Evolutionary conservation across 1,140 invertebrate species (phyloP).

Genomic region (Drosophila tropicalis): DNA sequence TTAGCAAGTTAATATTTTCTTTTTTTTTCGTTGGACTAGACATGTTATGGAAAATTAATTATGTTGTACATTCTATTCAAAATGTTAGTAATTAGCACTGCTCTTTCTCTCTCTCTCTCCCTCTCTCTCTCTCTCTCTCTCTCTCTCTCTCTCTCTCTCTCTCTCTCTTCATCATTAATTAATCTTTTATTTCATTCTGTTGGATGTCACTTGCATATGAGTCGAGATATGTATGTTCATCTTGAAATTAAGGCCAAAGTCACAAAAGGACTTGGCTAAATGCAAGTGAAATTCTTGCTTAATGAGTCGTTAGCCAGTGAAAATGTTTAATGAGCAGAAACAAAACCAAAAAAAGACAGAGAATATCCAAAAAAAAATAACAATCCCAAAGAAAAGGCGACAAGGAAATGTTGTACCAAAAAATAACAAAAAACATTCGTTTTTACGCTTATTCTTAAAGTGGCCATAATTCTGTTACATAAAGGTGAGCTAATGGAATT

Average conservation of each 20-base stretch:
- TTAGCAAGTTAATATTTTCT: background rate
- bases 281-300: conserved; percentile 4
- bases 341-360: background rate
- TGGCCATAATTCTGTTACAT: background rate
- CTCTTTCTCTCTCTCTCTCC: background rate
- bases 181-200: background rate
- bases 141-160: background rate
- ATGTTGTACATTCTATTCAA: conserved; percentile 2
- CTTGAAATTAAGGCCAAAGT: background rate
- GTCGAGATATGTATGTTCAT: background rate
- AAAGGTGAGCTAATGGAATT: conserved; percentile 1
- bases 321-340: conserved; percentile 13
- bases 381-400: background rate
- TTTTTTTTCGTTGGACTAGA: background rate
- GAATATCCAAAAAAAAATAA: background rate
- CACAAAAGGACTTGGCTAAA: background rate
- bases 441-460: background rate
- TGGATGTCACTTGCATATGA: conserved; percentile 12
- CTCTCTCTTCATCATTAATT: background rate
- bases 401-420: background rate
- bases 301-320: background rate
- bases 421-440: background rate
- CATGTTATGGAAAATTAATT: background rate
- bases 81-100: background rate
- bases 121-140: background rate